Evolutionary conservation across 2,888 invertebrate species (phyloP).

Genomic region (Encarsia formosa): DNA sequence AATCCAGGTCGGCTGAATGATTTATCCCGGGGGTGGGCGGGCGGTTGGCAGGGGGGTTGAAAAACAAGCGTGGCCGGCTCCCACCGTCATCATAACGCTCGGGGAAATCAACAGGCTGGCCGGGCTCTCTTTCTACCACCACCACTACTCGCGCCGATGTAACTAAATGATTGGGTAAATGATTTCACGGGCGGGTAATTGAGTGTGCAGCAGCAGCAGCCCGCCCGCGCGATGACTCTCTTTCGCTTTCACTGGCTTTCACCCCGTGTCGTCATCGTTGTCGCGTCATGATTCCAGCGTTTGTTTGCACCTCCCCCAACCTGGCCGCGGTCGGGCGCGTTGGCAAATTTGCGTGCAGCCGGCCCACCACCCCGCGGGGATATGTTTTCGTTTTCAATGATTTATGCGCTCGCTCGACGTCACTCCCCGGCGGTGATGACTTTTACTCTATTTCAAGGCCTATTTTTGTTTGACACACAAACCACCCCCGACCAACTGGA

Average conservation of each 20-base stretch:
- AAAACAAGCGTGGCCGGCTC: too few relatives aligned
- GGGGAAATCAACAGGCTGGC: constrained; percentile 49
- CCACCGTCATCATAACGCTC: constrained; percentile 51
- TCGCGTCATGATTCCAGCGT: constrained; percentile 49
- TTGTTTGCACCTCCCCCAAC: constrained; percentile 45
- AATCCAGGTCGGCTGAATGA: too few relatives aligned
- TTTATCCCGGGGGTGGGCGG: too few relatives aligned
- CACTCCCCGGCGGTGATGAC: neutral
- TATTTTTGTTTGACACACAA: too few relatives aligned
- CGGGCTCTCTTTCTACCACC: constrained; percentile 27
- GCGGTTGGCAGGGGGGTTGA: too few relatives aligned
- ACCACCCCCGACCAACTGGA: neutral
- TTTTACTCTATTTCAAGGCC: neutral
- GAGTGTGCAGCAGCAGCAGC: constrained; percentile 33
- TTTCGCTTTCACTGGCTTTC: constrained; percentile 12
- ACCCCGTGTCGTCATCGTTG: constrained; percentile 27
- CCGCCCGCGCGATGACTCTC: constrained; percentile 31
- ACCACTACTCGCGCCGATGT: constrained; percentile 42
- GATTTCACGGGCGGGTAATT: constrained; percentile 51
- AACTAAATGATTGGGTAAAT: constrained; percentile 53
- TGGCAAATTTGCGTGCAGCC: constrained; percentile 52
- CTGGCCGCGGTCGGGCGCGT: constrained; percentile 46
- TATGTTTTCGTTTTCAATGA: constrained; percentile 52
- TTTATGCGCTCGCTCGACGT: constrained; percentile 42
- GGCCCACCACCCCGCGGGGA: constrained; percentile 48